phyloP scores from a whole-genome alignment of 1,140 invertebrate species.

The Rhizoglyphus robini region DNA sequence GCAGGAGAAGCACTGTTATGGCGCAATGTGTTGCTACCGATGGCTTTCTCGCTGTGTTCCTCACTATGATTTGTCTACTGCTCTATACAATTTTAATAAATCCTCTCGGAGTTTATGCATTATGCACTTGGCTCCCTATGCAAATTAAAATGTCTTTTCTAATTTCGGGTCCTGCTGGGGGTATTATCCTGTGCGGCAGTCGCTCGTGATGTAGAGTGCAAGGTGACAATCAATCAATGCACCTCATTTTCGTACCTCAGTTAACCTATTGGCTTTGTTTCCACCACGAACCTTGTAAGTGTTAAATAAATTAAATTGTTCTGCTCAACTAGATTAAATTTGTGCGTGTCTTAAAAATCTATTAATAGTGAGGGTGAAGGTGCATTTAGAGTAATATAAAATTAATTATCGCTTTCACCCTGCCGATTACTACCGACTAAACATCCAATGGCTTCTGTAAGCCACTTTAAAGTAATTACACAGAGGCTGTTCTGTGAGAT shows the following conservation, averaged over 20 bases:
- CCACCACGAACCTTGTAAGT: background rate
- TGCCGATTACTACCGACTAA: background rate
- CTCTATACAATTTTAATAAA: conserved; percentile 10
- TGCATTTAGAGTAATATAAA: background rate
- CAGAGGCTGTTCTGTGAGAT: too few species aligned
- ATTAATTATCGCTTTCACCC: background rate
- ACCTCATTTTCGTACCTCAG: background rate
- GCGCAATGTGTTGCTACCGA: background rate
- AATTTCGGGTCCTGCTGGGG: background rate
- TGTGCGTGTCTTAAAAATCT: conserved; percentile 7
- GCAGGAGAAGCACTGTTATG: background rate
- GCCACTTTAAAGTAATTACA: too few species aligned
- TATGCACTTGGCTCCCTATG: background rate
- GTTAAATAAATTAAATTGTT: conserved; percentile 1
- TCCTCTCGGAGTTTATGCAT: background rate
- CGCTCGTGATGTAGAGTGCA: background rate
- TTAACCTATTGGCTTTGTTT: background rate
- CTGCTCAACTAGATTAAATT: conserved; percentile 13
- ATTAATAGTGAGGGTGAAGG: conserved; percentile 2
- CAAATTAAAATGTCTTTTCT: conserved; percentile 1
- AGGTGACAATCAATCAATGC: background rate
- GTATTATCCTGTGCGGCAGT: background rate
- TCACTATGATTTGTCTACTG: background rate
- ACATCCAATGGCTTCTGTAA: too few species aligned
- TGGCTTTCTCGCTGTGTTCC: background rate